Percentiles rank a stretch among this genome's conserved stretches.
phyloP scores from a whole-genome alignment of 2,888 invertebrate species.

The Sphaerophoria rueppellii region DNA sequence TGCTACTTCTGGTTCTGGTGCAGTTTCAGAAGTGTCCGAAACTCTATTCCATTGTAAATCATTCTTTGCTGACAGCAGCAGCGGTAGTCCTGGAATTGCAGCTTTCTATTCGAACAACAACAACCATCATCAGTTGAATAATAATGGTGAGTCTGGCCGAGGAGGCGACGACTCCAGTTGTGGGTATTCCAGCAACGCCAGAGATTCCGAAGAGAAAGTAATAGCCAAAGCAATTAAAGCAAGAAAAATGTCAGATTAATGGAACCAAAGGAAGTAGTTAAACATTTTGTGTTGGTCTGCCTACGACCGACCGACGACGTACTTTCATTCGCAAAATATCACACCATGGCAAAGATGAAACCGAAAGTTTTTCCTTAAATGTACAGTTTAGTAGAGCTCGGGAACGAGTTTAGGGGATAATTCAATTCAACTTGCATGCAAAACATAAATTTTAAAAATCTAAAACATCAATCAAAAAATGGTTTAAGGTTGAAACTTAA shows the following conservation, averaged over 20 bases:
- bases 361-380: neutral
- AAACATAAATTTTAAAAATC: constrained; percentile 7
- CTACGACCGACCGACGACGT: neutral
- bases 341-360: constrained; percentile 19
- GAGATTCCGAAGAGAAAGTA: constrained; percentile 64
- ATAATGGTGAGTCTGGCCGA: constrained; percentile 58
- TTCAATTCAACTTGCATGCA: constrained; percentile 32
- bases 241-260: constrained; percentile 69
- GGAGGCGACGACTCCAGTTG: constrained; percentile 55
- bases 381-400: neutral
- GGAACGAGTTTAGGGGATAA: neutral
- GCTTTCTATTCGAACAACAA: constrained; percentile 62
- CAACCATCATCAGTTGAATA: constrained; percentile 54
- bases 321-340: constrained; percentile 1
- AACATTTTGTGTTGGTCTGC: constrained; percentile 10
- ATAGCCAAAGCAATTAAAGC: constrained; percentile 66
- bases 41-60: constrained; percentile 70
- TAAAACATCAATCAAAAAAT: constrained; percentile 45
- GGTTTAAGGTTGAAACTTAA: constrained; percentile 54
- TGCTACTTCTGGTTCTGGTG: constrained; percentile 43
- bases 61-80: constrained; percentile 71
- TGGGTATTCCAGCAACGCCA: constrained; percentile 35
- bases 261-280: constrained; percentile 24
- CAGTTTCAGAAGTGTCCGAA: constrained; percentile 59
- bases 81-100: constrained; percentile 62